A percentile compares a stretch with the other conserved stretches of the same genome.
Evolutionary conservation across 2,797 vertebrate genomes (phyloP).

Genomic region (Parauchenoglanis ngamensis): DNA sequence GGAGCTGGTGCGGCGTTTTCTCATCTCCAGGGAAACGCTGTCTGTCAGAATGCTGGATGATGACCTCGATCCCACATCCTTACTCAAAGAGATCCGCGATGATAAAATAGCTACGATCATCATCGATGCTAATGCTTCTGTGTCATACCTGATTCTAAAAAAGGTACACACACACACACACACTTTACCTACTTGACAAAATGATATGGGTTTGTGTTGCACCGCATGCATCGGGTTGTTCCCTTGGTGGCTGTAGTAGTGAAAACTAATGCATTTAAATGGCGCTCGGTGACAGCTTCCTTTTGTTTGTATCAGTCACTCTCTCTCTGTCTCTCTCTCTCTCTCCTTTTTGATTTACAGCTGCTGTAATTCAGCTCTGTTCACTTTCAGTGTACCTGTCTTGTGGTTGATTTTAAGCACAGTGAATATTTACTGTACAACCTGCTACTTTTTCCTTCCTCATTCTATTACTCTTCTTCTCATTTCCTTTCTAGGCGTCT

Average conservation of each 20-base stretch:
- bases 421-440: background rate
- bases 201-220: slow-evolving; percentile 23
- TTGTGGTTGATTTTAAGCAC: slow-evolving; percentile 23
- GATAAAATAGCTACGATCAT: slow-evolving; percentile 94
- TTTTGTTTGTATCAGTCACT: slow-evolving; percentile 12
- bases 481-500: slow-evolving; percentile 63
- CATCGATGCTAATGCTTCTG: slow-evolving; percentile 88
- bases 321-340: background rate
- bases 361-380: slow-evolving; percentile 37
- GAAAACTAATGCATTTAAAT: slow-evolving; percentile 49
- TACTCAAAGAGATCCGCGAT: slow-evolving; percentile 93
- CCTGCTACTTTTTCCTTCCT: slow-evolving; percentile 37
- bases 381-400: slow-evolving; percentile 28
- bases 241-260: slow-evolving; percentile 5
- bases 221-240: slow-evolving; percentile 2
- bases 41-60: slow-evolving; percentile 90
- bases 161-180: slow-evolving; percentile 67
- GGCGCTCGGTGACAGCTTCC: slow-evolving; percentile 19
- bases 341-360: slow-evolving; percentile 28
- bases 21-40: slow-evolving; percentile 90
- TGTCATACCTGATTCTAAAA: slow-evolving; percentile 79
- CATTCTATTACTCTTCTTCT: slow-evolving; percentile 23
- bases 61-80: slow-evolving; percentile 85
- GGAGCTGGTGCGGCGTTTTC: slow-evolving; percentile 88
- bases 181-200: slow-evolving; percentile 22